phyloP scores from a whole-genome alignment of 2,888 invertebrate genomes.

The Didymodactylos carnosus region DNA sequence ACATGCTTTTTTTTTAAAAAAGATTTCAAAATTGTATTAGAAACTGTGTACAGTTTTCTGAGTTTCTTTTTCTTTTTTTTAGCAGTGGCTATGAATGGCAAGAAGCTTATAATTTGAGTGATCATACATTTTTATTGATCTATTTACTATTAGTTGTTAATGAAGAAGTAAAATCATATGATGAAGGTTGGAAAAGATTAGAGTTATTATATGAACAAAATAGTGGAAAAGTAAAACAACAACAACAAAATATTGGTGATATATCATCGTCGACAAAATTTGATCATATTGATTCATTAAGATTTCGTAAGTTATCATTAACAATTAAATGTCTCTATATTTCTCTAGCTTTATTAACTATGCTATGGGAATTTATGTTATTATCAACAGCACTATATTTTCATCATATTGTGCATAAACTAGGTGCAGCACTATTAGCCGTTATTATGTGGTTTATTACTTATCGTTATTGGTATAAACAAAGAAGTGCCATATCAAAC shows the following conservation, averaged over 20 bases:
- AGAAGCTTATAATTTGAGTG: constrained; percentile 72
- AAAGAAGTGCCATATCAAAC: constrained; percentile 16
- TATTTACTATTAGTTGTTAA: constrained; percentile 73
- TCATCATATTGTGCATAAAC: constrained; percentile 85
- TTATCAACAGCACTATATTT: constrained; percentile 77
- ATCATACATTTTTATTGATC: constrained; percentile 81
- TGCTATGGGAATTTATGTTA: constrained; percentile 88
- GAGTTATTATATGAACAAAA: not conserved
- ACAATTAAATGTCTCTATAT: constrained; percentile 58
- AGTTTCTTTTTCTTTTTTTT: too few species aligned
- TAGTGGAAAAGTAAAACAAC: not conserved
- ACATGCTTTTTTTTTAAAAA: too few species aligned
- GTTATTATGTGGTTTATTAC: constrained; percentile 72
- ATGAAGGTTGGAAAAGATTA: constrained; percentile 38
- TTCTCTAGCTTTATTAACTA: constrained; percentile 52
- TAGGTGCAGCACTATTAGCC: constrained; percentile 63
- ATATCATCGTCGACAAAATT: too few species aligned
- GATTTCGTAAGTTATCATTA: constrained; percentile 56
- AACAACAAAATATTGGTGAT: too few species aligned
- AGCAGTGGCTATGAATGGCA: constrained; percentile 59
- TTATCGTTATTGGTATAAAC: constrained; percentile 43
- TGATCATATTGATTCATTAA: too few species aligned
- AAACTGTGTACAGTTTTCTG: too few species aligned
- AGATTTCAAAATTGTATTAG: too few species aligned
- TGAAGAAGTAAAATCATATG: constrained; percentile 70